Conservation (phyloP, 2,113 vertebrate genomes). For the Myrmecobius fasciatus region DNA sequence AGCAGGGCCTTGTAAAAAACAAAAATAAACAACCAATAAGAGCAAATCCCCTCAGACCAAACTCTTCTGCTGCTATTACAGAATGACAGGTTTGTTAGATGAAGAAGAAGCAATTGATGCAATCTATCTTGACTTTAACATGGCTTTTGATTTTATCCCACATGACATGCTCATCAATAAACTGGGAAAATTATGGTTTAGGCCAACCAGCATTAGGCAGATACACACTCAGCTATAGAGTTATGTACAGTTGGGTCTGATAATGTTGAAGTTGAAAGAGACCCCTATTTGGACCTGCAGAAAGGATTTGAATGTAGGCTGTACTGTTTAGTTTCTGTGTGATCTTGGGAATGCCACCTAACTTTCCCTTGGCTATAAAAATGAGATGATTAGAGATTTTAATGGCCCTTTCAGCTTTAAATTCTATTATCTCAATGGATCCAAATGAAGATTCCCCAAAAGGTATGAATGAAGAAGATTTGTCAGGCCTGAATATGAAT, state of each 20-base stretch:
- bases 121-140: not conserved
- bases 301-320: not conserved
- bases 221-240: not conserved
- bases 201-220: not conserved
- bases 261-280: conserved; percentile 45
- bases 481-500: not conserved
- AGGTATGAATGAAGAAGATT: not conserved
- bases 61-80: not conserved
- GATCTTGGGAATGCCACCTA: not conserved
- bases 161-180: not conserved
- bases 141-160: not conserved
- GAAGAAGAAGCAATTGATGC: conserved; percentile 7
- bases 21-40: not conserved
- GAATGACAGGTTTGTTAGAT: not conserved
- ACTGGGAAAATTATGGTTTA: not conserved
- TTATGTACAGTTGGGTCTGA: not conserved
- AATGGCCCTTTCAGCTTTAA: not conserved
- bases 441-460: not conserved
- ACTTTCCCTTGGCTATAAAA: not conserved
- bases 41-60: not conserved
- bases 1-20: not conserved
- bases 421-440: not conserved
- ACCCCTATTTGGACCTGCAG: not conserved
- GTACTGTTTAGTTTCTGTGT: not conserved
- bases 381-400: not conserved